phyloP scores from a whole-genome alignment of 2,888 invertebrate genomes.

The Andrena hattorfiana region DNA sequence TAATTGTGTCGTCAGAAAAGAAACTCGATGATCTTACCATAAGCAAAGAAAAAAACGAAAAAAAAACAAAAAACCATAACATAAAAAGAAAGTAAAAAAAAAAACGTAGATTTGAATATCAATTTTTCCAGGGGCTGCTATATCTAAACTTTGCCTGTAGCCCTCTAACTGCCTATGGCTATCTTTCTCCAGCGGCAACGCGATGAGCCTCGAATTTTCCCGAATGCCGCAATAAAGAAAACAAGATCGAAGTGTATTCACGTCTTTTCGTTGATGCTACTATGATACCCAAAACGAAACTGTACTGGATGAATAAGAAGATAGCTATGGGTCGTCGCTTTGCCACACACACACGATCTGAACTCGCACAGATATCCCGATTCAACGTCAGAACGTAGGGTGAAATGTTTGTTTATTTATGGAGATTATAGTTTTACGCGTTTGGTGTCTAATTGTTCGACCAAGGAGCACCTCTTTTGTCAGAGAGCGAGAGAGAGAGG shows the following conservation, averaged over 20 bases:
- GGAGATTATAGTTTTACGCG: conserved; percentile 45
- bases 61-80: conserved; percentile 17
- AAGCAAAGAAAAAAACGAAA: conserved; percentile 18
- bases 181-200: conserved; percentile 70
- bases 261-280: conserved; percentile 58
- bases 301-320: conserved; percentile 69
- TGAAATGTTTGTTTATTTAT: conserved; percentile 53
- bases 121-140: conserved; percentile 73
- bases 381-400: conserved; percentile 40
- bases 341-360: conserved; percentile 60
- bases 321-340: conserved; percentile 75
- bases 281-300: conserved; percentile 57
- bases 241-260: conserved; percentile 60
- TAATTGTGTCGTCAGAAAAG: conserved; percentile 30
- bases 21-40: conserved; percentile 25
- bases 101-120: conserved; percentile 68
- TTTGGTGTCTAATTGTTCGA: conserved; percentile 54
- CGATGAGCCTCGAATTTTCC: conserved; percentile 66
- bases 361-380: conserved; percentile 54
- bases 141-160: conserved; percentile 77
- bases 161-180: conserved; percentile 75
- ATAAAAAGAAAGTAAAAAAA: conserved; percentile 23
- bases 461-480: conserved; percentile 5
- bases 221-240: conserved; percentile 59
- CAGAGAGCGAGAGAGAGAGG: background rate